Evolutionary conservation across 2,888 invertebrate species (phyloP), one percentile per base, ranked within the genome.

Genomic region (Abscondita cerata): DNA sequence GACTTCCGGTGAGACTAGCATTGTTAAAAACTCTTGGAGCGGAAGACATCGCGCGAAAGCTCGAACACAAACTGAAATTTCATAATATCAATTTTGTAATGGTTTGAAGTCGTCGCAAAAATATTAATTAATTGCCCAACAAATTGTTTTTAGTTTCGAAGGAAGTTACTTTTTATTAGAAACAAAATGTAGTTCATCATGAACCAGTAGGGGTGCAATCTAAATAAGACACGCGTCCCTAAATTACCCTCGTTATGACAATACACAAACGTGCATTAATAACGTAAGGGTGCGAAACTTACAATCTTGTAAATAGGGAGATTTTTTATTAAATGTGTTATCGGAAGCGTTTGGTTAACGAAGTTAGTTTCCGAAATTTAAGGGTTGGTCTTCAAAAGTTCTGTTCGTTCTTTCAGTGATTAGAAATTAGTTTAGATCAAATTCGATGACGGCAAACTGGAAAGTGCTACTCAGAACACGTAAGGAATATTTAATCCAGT

Each of bases 1-100:
- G 62, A 67, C 67, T 70, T 71, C 71, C 71, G 70, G 66, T 62
- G 63, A 64, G 63, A 63, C 68, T 59, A 57, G 59, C 65, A 74
- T 74, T 73, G 73, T 71, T 66, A 69, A 70, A 70, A 74, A 72
- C 70, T 72, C 72, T 70, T 70, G 73, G 72, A 74, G 73, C 75
- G 76, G 77, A 77, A 77, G 73, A 72, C 72, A 71, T 75, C 75
- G 75, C 71, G 68, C 70, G 38, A 62, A 47, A 46, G 47, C 36
- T 36, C 9, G 33, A 46, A 44, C 44, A 36, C 19, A 44, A 47
- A 19, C 44, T 36, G 4, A 11, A 11, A 34, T 54, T 46, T 18
- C 36, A 44, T 53, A 53, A 19, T 53, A 4, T 41, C 41, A 31
- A 18, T 53, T 50, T 47, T 8, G 40, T 40, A 13, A 40, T 12